Percentiles rank a stretch among this genome's conserved stretches.
phyloP scores from a whole-genome alignment of 2,888 invertebrate genomes.

The Meghimatium bilineatum region DNA sequence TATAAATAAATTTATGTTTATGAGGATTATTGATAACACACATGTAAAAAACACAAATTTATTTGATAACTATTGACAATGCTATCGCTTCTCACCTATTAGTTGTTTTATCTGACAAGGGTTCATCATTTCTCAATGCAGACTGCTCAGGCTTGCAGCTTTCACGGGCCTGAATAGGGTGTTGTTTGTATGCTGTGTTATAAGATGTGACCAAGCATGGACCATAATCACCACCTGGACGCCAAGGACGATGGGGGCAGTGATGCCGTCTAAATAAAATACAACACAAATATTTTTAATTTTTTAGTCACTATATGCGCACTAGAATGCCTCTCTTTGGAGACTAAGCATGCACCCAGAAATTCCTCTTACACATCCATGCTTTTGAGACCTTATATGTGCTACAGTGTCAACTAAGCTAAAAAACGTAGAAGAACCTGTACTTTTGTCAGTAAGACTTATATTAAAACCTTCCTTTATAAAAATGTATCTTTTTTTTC shows the following conservation, averaged over 20 bases:
- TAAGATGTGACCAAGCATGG: conserved; percentile 73
- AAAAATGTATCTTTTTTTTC: not conserved
- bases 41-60: not conserved
- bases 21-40: not conserved
- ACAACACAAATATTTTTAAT: not conserved
- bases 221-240: conserved; percentile 56
- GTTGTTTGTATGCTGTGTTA: conserved; percentile 68
- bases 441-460: not conserved
- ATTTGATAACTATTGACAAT: not conserved
- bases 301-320: too few species aligned
- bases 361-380: too few species aligned
- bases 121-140: conserved; percentile 46
- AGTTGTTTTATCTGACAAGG: conserved; percentile 48
- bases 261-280: conserved; percentile 69
- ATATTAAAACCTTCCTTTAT: not conserved
- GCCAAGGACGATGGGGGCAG: conserved; percentile 72
- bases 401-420: too few species aligned
- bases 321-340: too few species aligned
- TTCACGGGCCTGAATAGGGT: conserved; percentile 64
- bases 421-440: too few species aligned
- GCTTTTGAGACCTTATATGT: too few species aligned
- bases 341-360: too few species aligned
- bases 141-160: conserved; percentile 69
- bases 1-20: too few species aligned
- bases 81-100: conserved; percentile 16